Evolutionary conservation across 2,113 vertebrate genomes (phyloP), one percentile per base, ranked within the genome.

Genomic region (Mohoua ochrocephala): DNA sequence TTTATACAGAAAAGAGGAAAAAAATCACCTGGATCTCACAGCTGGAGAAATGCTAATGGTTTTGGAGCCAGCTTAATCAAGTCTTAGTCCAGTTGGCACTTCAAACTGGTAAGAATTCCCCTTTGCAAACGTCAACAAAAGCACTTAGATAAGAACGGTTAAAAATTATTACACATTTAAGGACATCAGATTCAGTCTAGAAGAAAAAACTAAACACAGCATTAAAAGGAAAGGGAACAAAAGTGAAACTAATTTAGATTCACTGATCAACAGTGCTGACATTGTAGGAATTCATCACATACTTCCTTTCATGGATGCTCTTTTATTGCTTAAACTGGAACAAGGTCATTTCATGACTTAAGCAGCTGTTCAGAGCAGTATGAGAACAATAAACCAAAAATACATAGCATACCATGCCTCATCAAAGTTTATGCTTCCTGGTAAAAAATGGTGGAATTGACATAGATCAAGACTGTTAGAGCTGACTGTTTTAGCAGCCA

Each of bases 271-370:
- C 45, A 85, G 41, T 37, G 80, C 53, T 90, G 69, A 82, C 50
- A 52, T 57, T 50, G 75, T 10, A 68, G 44, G 27, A 89, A 91
- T 54, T 73, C 24, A 60, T 61, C n/a, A 65, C 37, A 59, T 83
- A 49, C 4, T 52, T 92, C 53, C 35, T 78, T 94, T 75, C 44
- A 84, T 13, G 50, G 76, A 93, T 54, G 33, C 11, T 93, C 33
- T 75, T 92, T 68, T 88, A 78, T 50, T 88, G 91, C 87, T 91
- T 91, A 44, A 79, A 87, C 68, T 80, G 84, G 41, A 91, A 61
- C 16, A 84, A 84, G 27, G n/a, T 87, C 11, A 52, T 87, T 91
- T 91, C 21, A 67, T 70, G 64, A 79, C 39, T 84, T 89, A 52
- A 89, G 69, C 52, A 60, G 59, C 52, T 85, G 64, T 69, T 96